Evolutionary conservation across 1,140 invertebrate genomes (phyloP).

Genomic region (Apocrypta bakeri): DNA sequence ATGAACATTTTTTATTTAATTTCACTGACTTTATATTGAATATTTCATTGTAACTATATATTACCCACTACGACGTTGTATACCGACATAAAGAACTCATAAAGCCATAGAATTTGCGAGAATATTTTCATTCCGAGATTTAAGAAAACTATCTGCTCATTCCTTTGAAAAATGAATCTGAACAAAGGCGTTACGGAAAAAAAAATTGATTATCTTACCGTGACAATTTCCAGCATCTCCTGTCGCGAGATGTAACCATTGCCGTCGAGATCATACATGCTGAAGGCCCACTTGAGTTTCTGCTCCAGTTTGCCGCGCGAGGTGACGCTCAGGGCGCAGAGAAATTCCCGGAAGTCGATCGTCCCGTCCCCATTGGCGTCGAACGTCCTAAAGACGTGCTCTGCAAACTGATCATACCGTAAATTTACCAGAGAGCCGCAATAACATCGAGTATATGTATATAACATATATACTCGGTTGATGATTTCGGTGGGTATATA

Average conservation of each 20-base stretch:
- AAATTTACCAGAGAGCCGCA: neutral
- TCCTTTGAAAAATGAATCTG: too few relatives aligned
- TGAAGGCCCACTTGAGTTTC: conserved; percentile 98
- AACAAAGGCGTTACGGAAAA: too few relatives aligned
- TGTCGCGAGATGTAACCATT: conserved; percentile 96
- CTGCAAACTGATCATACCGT: conserved; percentile 85
- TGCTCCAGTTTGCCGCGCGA: conserved; percentile 97
- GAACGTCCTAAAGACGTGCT: conserved; percentile 98
- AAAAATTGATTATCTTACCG: too few relatives aligned
- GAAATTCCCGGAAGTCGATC: conserved; percentile 98
- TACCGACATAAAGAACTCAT: too few relatives aligned
- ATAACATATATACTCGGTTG: neutral
- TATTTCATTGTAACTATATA: too few relatives aligned
- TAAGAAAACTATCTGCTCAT: too few relatives aligned
- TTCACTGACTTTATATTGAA: too few relatives aligned
- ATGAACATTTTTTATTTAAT: too few relatives aligned
- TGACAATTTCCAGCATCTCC: conserved; percentile 97
- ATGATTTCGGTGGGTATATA: neutral
- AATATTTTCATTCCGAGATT: too few relatives aligned
- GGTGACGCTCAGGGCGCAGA: conserved; percentile 96
- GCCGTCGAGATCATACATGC: conserved; percentile 96
- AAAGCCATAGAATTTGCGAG: too few relatives aligned
- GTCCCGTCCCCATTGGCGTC: conserved; percentile 98
- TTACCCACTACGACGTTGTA: too few relatives aligned
- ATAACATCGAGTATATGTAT: neutral